Evolutionary conservation across 2,113 vertebrate genomes (phyloP), one percentile per base, ranked within the genome.

Genomic region (Alexandromys fortis): DNA sequence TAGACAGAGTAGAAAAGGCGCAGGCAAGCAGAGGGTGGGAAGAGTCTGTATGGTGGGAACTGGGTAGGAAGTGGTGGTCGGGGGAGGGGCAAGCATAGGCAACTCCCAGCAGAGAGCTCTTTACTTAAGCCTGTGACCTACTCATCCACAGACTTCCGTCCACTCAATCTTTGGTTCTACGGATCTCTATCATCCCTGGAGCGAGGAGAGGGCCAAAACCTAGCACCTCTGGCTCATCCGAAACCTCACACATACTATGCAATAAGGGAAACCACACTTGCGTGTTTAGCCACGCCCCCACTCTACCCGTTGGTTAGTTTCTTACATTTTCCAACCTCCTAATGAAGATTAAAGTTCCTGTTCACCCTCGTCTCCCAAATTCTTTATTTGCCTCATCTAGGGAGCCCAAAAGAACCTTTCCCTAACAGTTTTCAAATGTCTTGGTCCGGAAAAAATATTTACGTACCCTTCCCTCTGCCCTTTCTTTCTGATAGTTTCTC

Each of bases 391-490:
- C 47, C 55, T 90, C 14, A 33, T 68, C 5, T 55, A 72, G 68
- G 45, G 75, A 83, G 75, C 33, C 24, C 21, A 58, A 3, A n/a
- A 90, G 86, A 11, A 49, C 28, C 24, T 90, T 87, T 75, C 38
- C 67, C 42, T 82, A 30, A 75, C 7, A 26, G 78, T 9, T 92
- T 87, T 42, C 22, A 45, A 19, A 45, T 77, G 73, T 42, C 68
- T 12, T 91, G 67, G 8, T 95, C 89, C 49, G 58, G 78, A 92
- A 91, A 58, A 72, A 93, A 94, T 58, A n/a, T 58, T 38, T 63
- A 5, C 26, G 65, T 92, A 52, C 58, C 2, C 7, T 14, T 49
- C 28, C 33, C 61, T 68, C 11, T n/a, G 14, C 28, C 42, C 5
- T 70, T n/a, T 93, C 26, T 81, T 58, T 72, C 75, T 42, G 42